Conservation (phyloP, 2,888 invertebrate species). For the Drosophila subsilvestris region DNA sequence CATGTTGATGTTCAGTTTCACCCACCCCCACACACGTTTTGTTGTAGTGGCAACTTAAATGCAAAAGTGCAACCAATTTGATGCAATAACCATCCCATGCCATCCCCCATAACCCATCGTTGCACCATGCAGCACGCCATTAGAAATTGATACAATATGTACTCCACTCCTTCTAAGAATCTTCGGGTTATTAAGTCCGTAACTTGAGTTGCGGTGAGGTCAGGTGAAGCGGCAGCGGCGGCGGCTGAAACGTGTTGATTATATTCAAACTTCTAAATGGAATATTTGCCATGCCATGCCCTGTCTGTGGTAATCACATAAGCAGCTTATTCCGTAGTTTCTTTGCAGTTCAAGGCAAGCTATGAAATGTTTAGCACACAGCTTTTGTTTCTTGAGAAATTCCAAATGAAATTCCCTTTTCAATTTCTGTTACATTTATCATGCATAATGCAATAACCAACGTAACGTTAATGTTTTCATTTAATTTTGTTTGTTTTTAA, state of each 20-base stretch:
- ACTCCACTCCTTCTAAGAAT: background rate
- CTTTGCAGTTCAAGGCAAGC: background rate
- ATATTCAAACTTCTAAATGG: slow-evolving; percentile 1
- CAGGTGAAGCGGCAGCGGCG: too few relatives aligned
- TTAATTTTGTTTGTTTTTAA: background rate
- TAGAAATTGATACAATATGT: slow-evolving; percentile 16
- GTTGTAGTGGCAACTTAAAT: slow-evolving; percentile 53
- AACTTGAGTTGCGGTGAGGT: background rate
- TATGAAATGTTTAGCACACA: background rate
- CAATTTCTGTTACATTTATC: background rate
- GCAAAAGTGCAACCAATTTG: slow-evolving; percentile 51
- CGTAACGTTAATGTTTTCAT: background rate
- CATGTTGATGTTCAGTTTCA: background rate
- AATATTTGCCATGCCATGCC: background rate
- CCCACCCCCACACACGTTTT: background rate
- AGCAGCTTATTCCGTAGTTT: slow-evolving; percentile 3
- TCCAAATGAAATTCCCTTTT: background rate
- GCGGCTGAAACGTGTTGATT: background rate
- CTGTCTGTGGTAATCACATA: slow-evolving; percentile 6
- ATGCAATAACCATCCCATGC: slow-evolving; percentile 44
- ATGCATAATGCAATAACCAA: background rate
- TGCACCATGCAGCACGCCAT: slow-evolving; percentile 35
- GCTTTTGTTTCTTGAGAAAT: background rate
- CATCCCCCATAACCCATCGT: background rate
- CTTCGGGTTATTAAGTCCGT: slow-evolving; percentile 9